These are phyloP conservation scores for Gyrodactylus bullatarudis DNA, from an alignment of 1,140 invertebrate genomes.

Conservation along the genomic window DNA sequence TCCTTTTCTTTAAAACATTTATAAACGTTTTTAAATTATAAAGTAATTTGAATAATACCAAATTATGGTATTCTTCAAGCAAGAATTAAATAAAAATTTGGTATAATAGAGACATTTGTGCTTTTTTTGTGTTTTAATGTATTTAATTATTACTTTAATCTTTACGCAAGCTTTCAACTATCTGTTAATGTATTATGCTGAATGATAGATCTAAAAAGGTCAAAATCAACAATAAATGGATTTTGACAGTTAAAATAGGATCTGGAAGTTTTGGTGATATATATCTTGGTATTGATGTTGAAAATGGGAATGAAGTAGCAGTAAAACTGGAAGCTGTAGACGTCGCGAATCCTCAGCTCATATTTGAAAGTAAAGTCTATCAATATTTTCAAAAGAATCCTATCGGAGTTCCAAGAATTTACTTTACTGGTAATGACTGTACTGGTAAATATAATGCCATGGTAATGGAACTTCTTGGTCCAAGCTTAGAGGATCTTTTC, in stretches of 20 bases:
- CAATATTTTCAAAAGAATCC: conserved; percentile 29
- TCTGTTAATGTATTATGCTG: neutral
- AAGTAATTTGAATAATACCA: too few relatives aligned
- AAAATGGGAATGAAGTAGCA: conserved; percentile 85
- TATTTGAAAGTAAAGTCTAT: conserved; percentile 63
- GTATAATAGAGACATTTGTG: too few relatives aligned
- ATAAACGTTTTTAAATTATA: too few relatives aligned
- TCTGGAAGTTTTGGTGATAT: conserved; percentile 96
- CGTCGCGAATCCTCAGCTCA: conserved; percentile 63
- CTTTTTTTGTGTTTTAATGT: too few relatives aligned
- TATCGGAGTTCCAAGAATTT: conserved; percentile 26
- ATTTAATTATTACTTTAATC: too few relatives aligned
- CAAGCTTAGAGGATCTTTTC: conserved; percentile 74
- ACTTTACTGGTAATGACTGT: neutral
- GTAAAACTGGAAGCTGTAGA: conserved; percentile 67
- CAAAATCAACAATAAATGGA: conserved; percentile 35
- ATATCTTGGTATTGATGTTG: conserved; percentile 71
- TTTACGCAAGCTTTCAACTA: too few relatives aligned
- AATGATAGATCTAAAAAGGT: neutral
- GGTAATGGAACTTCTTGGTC: conserved; percentile 77
- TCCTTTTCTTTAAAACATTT: too few relatives aligned
- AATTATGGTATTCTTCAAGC: too few relatives aligned
- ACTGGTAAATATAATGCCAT: conserved; percentile 43
- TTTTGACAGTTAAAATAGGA: conserved; percentile 74
- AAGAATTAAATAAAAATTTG: too few relatives aligned